Base-by-base conservation (phyloP, 2,888 invertebrate genomes). In the Coremacera marginata region DNA sequence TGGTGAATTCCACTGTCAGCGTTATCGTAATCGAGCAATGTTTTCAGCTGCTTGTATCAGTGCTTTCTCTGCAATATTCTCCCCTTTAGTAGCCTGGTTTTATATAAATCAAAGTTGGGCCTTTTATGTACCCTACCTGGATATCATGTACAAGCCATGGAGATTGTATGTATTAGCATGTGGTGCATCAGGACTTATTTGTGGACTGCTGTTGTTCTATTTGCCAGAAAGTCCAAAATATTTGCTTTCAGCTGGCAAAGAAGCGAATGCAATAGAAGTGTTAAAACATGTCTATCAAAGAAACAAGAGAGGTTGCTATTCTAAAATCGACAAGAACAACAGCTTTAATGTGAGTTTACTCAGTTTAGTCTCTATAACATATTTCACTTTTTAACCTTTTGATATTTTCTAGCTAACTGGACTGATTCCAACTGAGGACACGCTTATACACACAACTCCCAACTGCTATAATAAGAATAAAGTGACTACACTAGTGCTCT, bases 1-100 rank as follows among this genome's bases (percentile, higher is more conserved):
- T 14, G 91, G 91, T 4, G 91, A 91, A 84, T 91, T 91, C 80
- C 91, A 91, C 80, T 88, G 89, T 77, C 84, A 88, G 34, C 84
- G 84, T 71, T 85, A 88, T 62, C 87, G 91, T 14, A 89, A 91
- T 22, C 89, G 89, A 81, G 89, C 86, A 0, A 84, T 89, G 16
- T 83, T 88, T 81, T 84, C 83, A 27, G 85, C 86, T 7, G 85
- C 87, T 7, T 82, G 87, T 14, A 85, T 88, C 25, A 85, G 85
- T 37, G 88, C 88, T 8, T 51, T 84, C 31, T 82, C 83, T 37
- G 82, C 87, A 11, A 81, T 88, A 68, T 71, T 84, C 4, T 82
- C 87, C 55, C 89, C 89, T 8, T 79, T 84, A 1, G 75, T 87
- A 25, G 88, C 88, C 5, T 87, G 86, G 86, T 16, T 84, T 11